phyloP scores from a whole-genome alignment of 2,113 vertebrate genomes.

The Triplophysa siluroides region DNA sequence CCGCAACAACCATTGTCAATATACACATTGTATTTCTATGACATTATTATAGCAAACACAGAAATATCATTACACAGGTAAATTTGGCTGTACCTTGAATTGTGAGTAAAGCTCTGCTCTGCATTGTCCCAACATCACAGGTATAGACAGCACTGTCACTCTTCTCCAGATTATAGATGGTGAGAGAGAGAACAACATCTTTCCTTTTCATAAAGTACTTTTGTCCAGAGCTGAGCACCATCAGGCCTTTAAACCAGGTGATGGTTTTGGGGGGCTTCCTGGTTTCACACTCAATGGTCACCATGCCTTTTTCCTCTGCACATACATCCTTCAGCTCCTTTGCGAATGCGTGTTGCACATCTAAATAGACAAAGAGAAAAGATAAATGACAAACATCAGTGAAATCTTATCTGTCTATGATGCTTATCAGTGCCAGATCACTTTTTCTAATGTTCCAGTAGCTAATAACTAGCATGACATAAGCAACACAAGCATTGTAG shows the following conservation, averaged over 20 bases:
- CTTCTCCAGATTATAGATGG: slow-evolving; percentile 79
- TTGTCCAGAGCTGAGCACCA: slow-evolving; percentile 74
- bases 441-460: too few species aligned
- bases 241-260: slow-evolving; percentile 86
- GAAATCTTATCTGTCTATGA: neutral
- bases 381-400: neutral
- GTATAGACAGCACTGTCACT: slow-evolving; percentile 83
- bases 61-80: neutral
- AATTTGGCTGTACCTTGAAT: slow-evolving; percentile 77
- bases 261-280: slow-evolving; percentile 71
- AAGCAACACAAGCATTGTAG: too few species aligned
- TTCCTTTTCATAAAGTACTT: slow-evolving; percentile 81
- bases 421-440: too few species aligned
- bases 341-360: slow-evolving; percentile 83
- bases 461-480: too few species aligned
- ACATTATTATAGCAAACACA: neutral
- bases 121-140: slow-evolving; percentile 86
- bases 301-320: slow-evolving; percentile 79
- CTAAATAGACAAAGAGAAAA: slow-evolving; percentile 59
- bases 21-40: neutral
- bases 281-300: slow-evolving; percentile 81
- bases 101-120: slow-evolving; percentile 79
- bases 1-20: too few species aligned
- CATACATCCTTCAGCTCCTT: slow-evolving; percentile 80
- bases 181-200: slow-evolving; percentile 79